Conservation (phyloP, 2,113 vertebrate genomes). For the Steatornis caripensis region DNA sequence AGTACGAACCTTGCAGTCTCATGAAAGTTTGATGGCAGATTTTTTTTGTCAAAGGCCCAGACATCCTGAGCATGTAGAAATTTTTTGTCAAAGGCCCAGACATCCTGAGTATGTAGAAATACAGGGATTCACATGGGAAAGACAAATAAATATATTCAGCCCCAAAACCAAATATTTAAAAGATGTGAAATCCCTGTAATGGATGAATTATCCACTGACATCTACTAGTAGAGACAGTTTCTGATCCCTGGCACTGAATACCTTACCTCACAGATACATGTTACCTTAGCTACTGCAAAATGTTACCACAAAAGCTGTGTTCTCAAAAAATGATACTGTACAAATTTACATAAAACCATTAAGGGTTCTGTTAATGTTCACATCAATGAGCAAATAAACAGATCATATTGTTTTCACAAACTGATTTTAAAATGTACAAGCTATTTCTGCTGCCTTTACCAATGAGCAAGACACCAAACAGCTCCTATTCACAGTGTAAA, state of each 20-base stretch:
- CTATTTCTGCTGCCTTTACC: constrained; percentile 31
- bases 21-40: neutral
- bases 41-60: neutral
- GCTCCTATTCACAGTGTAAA: neutral
- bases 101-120: neutral
- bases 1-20: neutral
- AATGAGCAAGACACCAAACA: constrained; percentile 15
- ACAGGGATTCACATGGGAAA: neutral
- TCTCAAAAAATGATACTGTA: neutral
- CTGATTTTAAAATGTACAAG: constrained; percentile 15
- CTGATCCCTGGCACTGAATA: neutral
- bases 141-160: neutral
- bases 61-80: neutral
- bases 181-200: neutral
- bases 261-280: neutral
- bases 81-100: neutral
- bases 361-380: constrained; percentile 3
- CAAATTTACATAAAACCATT: neutral
- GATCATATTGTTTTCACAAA: neutral
- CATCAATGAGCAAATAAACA: constrained; percentile 24
- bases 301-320: neutral
- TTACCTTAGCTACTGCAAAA: neutral
- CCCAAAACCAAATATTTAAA: neutral
- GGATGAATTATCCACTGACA: neutral
- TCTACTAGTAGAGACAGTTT: neutral